Percentiles rank a stretch among this genome's conserved stretches.
Conservation (phyloP, 2,888 invertebrate genomes). For the Acrobasis suavella region DNA sequence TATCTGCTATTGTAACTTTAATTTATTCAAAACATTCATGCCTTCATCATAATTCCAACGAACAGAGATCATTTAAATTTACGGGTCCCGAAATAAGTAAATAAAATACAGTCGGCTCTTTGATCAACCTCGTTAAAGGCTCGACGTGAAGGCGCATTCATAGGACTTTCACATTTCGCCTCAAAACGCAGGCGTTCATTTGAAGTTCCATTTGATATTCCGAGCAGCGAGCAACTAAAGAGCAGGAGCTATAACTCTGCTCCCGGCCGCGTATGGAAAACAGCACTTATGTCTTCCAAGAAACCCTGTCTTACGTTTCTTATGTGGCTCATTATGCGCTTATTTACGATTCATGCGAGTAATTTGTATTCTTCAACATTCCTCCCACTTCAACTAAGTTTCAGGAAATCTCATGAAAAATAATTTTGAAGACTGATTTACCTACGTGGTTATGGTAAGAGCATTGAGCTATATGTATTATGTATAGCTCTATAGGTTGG, state of each 20-base stretch:
- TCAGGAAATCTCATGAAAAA: not conserved
- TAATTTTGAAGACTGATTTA: not conserved
- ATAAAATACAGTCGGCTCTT: not conserved
- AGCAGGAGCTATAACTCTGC: constrained; percentile 69
- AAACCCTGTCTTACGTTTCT: constrained; percentile 56
- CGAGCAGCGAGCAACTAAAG: constrained; percentile 57
- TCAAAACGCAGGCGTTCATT: not conserved
- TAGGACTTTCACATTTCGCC: constrained; percentile 3
- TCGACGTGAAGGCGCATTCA: not conserved
- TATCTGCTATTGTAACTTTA: not conserved
- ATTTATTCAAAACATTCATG: constrained; percentile 1
- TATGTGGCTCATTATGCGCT: constrained; percentile 55
- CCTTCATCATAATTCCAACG: not conserved
- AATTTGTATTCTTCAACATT: constrained; percentile 11
- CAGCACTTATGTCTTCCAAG: constrained; percentile 68
- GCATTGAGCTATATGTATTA: too few species aligned
- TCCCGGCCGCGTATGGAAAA: constrained; percentile 47
- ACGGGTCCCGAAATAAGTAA: not conserved
- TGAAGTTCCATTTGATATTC: constrained; percentile 59
- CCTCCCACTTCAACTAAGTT: not conserved
- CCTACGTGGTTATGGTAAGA: too few species aligned
- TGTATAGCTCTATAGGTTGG: too few species aligned
- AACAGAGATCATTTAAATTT: not conserved
- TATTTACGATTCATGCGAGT: constrained; percentile 48
- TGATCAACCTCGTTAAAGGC: not conserved